Evolutionary conservation across 2,888 invertebrate species (phyloP).

Genomic region (Scaptomyza reducta): DNA sequence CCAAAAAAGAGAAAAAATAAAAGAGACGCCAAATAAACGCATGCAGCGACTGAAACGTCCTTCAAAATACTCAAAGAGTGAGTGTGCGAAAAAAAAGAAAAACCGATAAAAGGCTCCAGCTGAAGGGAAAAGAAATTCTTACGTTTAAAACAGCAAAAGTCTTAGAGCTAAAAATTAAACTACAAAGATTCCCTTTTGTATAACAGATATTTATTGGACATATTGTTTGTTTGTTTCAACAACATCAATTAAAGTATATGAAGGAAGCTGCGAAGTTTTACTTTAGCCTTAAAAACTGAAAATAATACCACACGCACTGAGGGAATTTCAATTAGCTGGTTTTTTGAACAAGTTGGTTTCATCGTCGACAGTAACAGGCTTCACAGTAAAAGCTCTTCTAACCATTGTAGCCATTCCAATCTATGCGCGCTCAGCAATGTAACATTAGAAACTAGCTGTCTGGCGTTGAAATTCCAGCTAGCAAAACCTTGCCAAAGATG

Average conservation of each 20-base stretch:
- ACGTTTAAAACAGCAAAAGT: constrained; percentile 1
- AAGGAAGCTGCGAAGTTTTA: too few species aligned
- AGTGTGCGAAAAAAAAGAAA: constrained; percentile 40
- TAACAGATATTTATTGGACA: neutral
- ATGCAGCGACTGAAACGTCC: constrained; percentile 89
- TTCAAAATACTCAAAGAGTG: constrained; percentile 87
- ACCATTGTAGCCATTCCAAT: constrained; percentile 84
- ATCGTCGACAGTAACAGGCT: constrained; percentile 62
- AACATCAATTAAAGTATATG: constrained; percentile 86
- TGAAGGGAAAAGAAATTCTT: neutral
- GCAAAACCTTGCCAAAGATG: constrained; percentile 86
- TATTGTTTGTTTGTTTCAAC: too few species aligned
- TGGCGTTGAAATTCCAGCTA: constrained; percentile 86
- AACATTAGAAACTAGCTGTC: constrained; percentile 87
- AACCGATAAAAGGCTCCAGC: neutral
- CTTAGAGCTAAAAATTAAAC: neutral
- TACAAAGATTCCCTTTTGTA: neutral
- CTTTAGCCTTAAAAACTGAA: too few species aligned
- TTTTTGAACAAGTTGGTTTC: constrained; percentile 61
- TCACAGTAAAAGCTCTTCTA: constrained; percentile 81
- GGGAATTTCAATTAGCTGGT: constrained; percentile 42
- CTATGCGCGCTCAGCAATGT: constrained; percentile 88
- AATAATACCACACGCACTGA: constrained; percentile 41
- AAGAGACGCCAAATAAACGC: constrained; percentile 88
- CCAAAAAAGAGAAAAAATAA: constrained; percentile 85